A percentile compares a stretch with the other conserved stretches of the same genome.
phyloP scores from a whole-genome alignment of 1,140 invertebrate genomes.

The Zaprionus taronus region DNA sequence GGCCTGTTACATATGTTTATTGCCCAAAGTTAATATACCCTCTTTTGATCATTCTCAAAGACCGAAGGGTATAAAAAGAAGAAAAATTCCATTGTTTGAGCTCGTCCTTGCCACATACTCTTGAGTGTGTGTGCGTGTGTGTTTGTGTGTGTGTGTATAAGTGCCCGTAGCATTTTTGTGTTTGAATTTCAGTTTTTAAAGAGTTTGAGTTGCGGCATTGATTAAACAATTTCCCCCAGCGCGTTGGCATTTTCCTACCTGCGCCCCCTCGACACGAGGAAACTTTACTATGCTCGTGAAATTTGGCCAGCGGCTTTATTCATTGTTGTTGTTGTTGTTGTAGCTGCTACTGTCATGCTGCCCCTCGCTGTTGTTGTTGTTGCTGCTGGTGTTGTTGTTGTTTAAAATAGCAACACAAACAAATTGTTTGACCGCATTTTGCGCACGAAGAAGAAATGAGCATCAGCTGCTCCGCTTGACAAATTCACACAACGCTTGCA shows the following conservation, averaged over 20 bases:
- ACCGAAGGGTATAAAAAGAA: conserved; percentile 49
- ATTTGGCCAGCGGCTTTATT: conserved; percentile 23
- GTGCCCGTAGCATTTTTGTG: conserved; percentile 35
- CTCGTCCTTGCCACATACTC: conserved; percentile 61
- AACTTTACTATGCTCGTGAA: conserved; percentile 13
- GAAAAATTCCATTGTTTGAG: conserved; percentile 53
- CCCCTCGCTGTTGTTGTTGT: neutral
- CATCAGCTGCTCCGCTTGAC: conserved; percentile 77
- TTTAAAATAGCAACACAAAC: conserved; percentile 72
- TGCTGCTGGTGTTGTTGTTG: conserved; percentile 1
- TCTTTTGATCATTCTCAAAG: too few species aligned
- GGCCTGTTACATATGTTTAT: too few species aligned
- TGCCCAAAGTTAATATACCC: too few species aligned
- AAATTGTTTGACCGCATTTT: conserved; percentile 80
- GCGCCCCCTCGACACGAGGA: conserved; percentile 3
- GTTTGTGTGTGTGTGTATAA: conserved; percentile 22
- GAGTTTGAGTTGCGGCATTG: conserved; percentile 67
- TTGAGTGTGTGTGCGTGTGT: conserved; percentile 4
- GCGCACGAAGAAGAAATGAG: conserved; percentile 62
- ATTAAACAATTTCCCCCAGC: conserved; percentile 67
- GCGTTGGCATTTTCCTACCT: conserved; percentile 10
- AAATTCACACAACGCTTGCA: conserved; percentile 61
- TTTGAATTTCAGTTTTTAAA: conserved; percentile 47
- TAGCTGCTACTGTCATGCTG: neutral
- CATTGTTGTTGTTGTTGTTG: neutral